Conservation (phyloP, 2,888 invertebrate species). For the Mycalesis mineus region DNA sequence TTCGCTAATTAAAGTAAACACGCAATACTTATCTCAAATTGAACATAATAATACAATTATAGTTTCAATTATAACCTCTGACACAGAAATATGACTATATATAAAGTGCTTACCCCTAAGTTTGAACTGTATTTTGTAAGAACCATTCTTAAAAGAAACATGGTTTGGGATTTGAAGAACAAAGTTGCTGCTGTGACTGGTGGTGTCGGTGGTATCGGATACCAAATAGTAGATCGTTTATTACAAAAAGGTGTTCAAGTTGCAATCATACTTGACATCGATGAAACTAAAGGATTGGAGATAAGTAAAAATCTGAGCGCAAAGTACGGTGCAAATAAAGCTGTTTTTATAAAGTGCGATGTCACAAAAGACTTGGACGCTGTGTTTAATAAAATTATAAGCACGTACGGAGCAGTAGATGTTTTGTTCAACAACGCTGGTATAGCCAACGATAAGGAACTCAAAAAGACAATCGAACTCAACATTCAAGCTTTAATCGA, state of each 20-base stretch:
- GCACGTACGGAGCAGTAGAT: constrained; percentile 54
- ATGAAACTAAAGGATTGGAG: constrained; percentile 47
- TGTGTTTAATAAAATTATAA: constrained; percentile 48
- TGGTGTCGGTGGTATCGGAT: constrained; percentile 74
- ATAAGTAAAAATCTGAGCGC: constrained; percentile 56
- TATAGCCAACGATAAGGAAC: constrained; percentile 41
- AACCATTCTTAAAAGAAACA: constrained; percentile 10
- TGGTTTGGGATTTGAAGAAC: constrained; percentile 29
- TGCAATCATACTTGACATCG: constrained; percentile 44
- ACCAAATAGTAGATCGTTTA: constrained; percentile 59
- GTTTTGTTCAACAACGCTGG: constrained; percentile 68
- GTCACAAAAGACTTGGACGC: constrained; percentile 66
- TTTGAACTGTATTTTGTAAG: not conserved
- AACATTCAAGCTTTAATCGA: constrained; percentile 52
- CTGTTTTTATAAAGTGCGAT: constrained; percentile 68
- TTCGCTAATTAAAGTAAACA: constrained; percentile 1
- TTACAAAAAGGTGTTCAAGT: constrained; percentile 52
- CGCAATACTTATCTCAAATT: constrained; percentile 2
- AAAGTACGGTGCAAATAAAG: constrained; percentile 62
- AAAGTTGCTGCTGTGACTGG: constrained; percentile 65
- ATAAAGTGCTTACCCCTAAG: not conserved
- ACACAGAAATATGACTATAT: not conserved
- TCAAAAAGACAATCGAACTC: constrained; percentile 47
- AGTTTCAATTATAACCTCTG: constrained; percentile 1
- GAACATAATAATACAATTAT: too few species aligned